Evolutionary conservation across 2,888 invertebrate genomes (phyloP), one percentile per base, ranked within the genome.

Genomic region (Drosophila meridionalis): DNA sequence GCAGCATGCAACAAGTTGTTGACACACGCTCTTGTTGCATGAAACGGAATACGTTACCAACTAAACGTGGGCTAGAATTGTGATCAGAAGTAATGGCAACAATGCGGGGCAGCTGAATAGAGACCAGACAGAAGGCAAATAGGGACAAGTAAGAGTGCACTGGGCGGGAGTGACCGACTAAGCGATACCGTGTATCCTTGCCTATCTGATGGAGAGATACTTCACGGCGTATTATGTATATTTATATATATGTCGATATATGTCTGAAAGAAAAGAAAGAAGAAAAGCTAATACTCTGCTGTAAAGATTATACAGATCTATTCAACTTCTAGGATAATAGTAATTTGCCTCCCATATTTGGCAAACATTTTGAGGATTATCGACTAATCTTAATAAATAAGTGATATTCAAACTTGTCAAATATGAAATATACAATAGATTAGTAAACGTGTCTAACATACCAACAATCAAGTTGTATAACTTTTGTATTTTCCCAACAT

Each of bases 1-100:
- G 58, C 42, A 14, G 64, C 80, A 65, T 77, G 83, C 81, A 83
- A 83, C 81, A 83, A 83, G 81, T 83, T 82, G 77, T 80, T 81
- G 81, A 81, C 80, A 83, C 74, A 81, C 63, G 70, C 71, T 56
- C 53, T 38, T 55, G 53, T 28, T 42, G 73, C 68, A 50, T 63
- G 62, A 50, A 61, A 66, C 59, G n/a, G 14, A 38, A 56, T 55
- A 38, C 42, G 32, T 65, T 45, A 47, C 48, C 5, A 34, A 36
- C 79, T 45, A 40, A 74, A 63, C 70, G 45, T 70, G 52, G 36
- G 30, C 71, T 11, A 28, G 28, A 34, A 26, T 55, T 69, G 56
- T 73, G 56, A 45, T 58, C 58, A 58, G 28, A 55, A 62, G 26
- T 52, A 66, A 30, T 36, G 12, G 30, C 12, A 74, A 57, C 45